Evolutionary conservation across 2,888 invertebrate genomes (phyloP).

Genomic region (Ernsta delagoae): DNA sequence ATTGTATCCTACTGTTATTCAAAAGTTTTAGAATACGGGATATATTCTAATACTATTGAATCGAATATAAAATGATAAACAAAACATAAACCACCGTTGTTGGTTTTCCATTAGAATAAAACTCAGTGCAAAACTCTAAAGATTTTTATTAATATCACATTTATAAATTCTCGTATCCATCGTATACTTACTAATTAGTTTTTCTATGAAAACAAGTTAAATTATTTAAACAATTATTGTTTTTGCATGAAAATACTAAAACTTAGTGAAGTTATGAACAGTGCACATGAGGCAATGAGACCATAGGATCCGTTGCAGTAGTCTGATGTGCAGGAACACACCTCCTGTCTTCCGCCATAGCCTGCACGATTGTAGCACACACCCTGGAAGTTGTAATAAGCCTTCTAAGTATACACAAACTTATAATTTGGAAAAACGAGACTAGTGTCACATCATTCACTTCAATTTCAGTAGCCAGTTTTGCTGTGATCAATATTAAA

Average conservation of each 20-base stretch:
- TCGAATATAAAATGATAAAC: too few relatives aligned
- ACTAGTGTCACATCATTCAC: too few relatives aligned
- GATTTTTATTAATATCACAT: neutral
- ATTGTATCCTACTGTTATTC: too few relatives aligned
- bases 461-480: too few relatives aligned
- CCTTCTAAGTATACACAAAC: neutral
- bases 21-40: too few relatives aligned
- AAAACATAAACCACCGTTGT: too few relatives aligned
- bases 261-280: neutral
- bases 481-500: too few relatives aligned
- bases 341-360: conserved; percentile 94
- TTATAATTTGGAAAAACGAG: too few relatives aligned
- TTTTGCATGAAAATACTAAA: conserved; percentile 1
- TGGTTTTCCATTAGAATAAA: neutral
- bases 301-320: conserved; percentile 88
- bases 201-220: too few relatives aligned
- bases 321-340: conserved; percentile 92
- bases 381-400: conserved; percentile 69
- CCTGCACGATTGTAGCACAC: conserved; percentile 94
- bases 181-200: neutral
- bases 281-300: conserved; percentile 77
- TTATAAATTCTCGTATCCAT: neutral
- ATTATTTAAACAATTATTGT: conserved; percentile 16
- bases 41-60: too few relatives aligned
- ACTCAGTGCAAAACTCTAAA: neutral